phyloP scores from a whole-genome alignment of 2,888 invertebrate genomes.

The Tenthredo scrophulariae region DNA sequence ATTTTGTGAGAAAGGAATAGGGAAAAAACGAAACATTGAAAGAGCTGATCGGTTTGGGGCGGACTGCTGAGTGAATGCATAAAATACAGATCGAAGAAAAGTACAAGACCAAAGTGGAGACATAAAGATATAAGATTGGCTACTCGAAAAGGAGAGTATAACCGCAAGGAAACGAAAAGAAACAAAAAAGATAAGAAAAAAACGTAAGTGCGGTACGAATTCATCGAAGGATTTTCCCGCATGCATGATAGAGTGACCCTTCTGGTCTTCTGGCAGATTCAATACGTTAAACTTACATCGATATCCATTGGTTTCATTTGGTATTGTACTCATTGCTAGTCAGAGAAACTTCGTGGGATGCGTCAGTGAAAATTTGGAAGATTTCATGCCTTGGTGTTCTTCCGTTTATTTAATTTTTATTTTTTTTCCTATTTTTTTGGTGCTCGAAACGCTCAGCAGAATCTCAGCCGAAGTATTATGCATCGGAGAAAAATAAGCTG shows the following conservation, averaged over 20 bases:
- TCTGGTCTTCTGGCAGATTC: not conserved
- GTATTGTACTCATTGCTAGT: not conserved
- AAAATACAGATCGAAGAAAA: constrained; percentile 19
- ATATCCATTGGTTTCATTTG: not conserved
- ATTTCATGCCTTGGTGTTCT: too few species aligned
- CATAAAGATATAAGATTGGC: constrained; percentile 9
- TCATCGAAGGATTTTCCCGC: constrained; percentile 11
- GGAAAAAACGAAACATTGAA: not conserved
- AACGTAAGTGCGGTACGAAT: not conserved
- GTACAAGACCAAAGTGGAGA: constrained; percentile 28
- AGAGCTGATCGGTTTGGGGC: not conserved
- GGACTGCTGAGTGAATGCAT: constrained; percentile 28
- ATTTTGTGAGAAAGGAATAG: not conserved
- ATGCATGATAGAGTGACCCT: constrained; percentile 17
- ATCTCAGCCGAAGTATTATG: not conserved
- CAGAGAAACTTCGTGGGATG: not conserved
- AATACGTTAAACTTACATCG: not conserved
- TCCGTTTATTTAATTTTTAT: not conserved
- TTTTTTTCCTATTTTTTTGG: not conserved
- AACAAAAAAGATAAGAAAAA: not conserved
- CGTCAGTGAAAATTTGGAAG: too few species aligned
- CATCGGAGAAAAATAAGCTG: not conserved
- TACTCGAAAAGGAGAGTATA: not conserved
- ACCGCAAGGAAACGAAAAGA: not conserved
- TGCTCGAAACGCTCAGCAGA: not conserved